Evolutionary conservation across 1,140 invertebrate genomes (phyloP).

Genomic region (Musca domestica): DNA sequence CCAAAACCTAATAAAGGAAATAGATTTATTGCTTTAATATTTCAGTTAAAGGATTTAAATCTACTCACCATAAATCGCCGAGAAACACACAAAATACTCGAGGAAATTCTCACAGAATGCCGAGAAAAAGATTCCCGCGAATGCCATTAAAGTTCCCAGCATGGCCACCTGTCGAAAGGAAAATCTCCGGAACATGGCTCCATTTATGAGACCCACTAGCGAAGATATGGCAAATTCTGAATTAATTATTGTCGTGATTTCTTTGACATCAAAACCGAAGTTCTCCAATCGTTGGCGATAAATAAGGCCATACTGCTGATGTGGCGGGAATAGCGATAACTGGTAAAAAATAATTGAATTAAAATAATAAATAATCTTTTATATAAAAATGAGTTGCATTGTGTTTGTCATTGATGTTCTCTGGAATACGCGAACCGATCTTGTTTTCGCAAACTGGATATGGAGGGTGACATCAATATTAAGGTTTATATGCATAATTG

Average conservation of each 20-base stretch:
- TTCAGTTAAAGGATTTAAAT: constrained; percentile 23
- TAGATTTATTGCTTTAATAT: not conserved
- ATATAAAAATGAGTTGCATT: constrained; percentile 23
- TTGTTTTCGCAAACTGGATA: no score
- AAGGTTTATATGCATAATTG: no score
- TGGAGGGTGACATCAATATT: no score
- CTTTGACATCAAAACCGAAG: constrained; percentile 60
- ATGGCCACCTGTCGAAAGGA: constrained; percentile 46
- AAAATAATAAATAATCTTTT: not conserved
- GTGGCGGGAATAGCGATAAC: constrained; percentile 61
- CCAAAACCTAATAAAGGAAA: constrained; percentile 56
- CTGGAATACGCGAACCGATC: no score
- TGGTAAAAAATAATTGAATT: constrained; percentile 53
- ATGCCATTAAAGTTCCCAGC: constrained; percentile 32
- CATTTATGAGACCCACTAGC: constrained; percentile 58
- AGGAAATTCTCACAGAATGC: constrained; percentile 41
- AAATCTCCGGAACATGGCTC: constrained; percentile 45
- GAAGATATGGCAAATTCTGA: constrained; percentile 62
- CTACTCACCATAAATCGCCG: constrained; percentile 58
- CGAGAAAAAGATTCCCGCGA: constrained; percentile 37
- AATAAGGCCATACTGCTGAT: constrained; percentile 67
- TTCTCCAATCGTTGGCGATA: constrained; percentile 61
- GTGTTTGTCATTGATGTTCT: no score
- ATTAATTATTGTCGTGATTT: constrained; percentile 66
- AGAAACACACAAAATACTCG: constrained; percentile 38